Base-by-base conservation (phyloP, 2,113 vertebrate species). In the Bufo bufo region DNA sequence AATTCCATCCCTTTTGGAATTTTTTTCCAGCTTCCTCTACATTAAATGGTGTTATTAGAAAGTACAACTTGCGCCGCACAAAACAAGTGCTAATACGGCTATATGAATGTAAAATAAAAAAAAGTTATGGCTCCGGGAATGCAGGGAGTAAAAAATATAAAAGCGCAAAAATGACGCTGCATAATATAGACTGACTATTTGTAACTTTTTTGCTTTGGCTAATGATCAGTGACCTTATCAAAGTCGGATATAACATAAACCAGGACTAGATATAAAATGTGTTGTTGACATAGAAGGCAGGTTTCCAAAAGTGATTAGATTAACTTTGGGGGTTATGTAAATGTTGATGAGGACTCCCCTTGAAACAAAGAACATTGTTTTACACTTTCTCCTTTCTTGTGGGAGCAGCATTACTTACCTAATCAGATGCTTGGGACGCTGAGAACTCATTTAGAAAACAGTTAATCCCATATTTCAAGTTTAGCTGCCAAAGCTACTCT, bases 401-500 rank as follows among this genome's bases (percentile, higher is more conserved):
- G 82, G 79, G 75, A 20, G 78, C 56, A 77, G 81, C 63, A 72
- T 50, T 65, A 86, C 90, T 81, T 86, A 8, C 87, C 56, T 65
- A 52, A 90, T 90, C 82, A 90, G 85, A 87, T 58, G 19, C 50
- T 2, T 11, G 10, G 43, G 50, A 84, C 66, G 50, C 14, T 65
- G 17, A 86, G 86, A 89, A 81, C 0, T 0, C 33, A 14, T 90
- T 89, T 86, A 84, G 86, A 90, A 84, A 77, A 85, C 58, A 83
- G 85, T 82, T 19, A 89, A 61, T 45, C 87, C 4, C 10, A n/a
- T 89, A 90, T 79, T 90, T 92, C 89, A 82, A 9, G 14, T 90
- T 20, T 79, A 75, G 91, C 49, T 81, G 52, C 66, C 13, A 75
- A 84, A 83, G 69, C 83, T 6, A 89, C 17, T 89, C 80, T 91